Evolutionary conservation across 2,888 invertebrate genomes (phyloP), one percentile per base, ranked within the genome.

Genomic region (Lypha dubia): DNA sequence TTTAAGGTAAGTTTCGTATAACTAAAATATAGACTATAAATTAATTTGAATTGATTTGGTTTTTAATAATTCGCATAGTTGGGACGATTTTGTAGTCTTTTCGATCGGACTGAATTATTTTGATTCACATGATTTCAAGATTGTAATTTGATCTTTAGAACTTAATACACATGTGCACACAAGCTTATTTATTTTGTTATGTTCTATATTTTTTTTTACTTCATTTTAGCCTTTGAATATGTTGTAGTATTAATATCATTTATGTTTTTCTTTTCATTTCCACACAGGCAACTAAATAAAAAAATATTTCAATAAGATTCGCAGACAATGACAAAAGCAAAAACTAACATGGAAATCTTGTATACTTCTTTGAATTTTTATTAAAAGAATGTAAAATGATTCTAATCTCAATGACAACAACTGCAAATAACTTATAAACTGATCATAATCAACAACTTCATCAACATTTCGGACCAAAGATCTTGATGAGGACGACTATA

Each of bases 261-360:
- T 20, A 62, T 62, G 22, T 4, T 22, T 53, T 32, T 51, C 44
- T 44, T 13, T 86, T 86, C 62, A 75, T 68, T 83, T 85, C 76
- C 65, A 79, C 65, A 79, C 84, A 87, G 87, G 75, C 75, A 80
- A 79, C 77, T 65, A 56, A 2, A 28, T 5, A 28, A 76, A 28
- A 28, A 65, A 75, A 62, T 62, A 76, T 74, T 77, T 79, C 73
- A 84, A 75, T 86, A 74, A 82, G 79, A 83, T 84, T 83, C 79
- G 63, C 85, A 81, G 79, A 81, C 83, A 80, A 83, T 76, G 81
- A 60, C 83, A 73, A 71, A 77, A 63, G 4, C 15, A 58, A 63
- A n/a, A n/a, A n/a, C n/a, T n/a, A n/a, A n/a, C n/a, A 77, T 53
- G 58, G 70, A 81, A 46, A 20, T 65, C 63, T 28, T 53, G 35